A percentile compares a stretch with the other conserved stretches of the same genome.
Conservation (phyloP, 2,888 invertebrate species). For the Lasiommata megera region DNA sequence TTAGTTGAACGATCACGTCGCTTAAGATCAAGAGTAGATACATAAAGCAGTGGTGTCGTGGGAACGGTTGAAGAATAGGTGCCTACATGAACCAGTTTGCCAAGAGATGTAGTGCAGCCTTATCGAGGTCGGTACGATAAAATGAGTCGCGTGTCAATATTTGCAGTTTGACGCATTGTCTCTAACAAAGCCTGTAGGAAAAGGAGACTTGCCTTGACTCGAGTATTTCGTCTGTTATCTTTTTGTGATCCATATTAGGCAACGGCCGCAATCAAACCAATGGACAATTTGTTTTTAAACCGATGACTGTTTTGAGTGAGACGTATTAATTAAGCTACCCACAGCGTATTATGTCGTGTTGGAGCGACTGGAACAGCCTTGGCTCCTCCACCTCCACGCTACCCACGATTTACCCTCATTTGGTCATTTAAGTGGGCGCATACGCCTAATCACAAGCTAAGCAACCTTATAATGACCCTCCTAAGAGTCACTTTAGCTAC, state of each 20-base stretch:
- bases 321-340: slow-evolving; percentile 71
- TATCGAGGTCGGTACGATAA: slow-evolving; percentile 72
- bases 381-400: slow-evolving; percentile 76
- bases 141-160: slow-evolving; percentile 69
- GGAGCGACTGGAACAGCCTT: slow-evolving; percentile 75
- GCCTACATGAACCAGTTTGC: slow-evolving; percentile 72
- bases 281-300: slow-evolving; percentile 43
- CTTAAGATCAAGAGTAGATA: slow-evolving; percentile 56
- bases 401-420: slow-evolving; percentile 78
- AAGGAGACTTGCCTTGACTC: slow-evolving; percentile 11
- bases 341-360: slow-evolving; percentile 60
- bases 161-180: slow-evolving; percentile 50
- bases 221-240: slow-evolving; percentile 30
- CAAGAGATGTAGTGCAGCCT: slow-evolving; percentile 61
- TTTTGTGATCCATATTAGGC: slow-evolving; percentile 30
- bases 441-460: slow-evolving; percentile 68
- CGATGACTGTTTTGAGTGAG: slow-evolving; percentile 56
- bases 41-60: slow-evolving; percentile 67
- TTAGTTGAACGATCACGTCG: slow-evolving; percentile 68
- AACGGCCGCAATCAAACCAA: slow-evolving; percentile 27
- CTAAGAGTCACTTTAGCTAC: slow-evolving; percentile 64
- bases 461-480: slow-evolving; percentile 72
- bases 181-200: slow-evolving; percentile 17
- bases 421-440: slow-evolving; percentile 74
- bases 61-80: slow-evolving; percentile 68